These are phyloP conservation scores for Pollicipes pollicipes DNA, from an alignment of 1,140 invertebrate species.

Conservation along the genomic window DNA sequence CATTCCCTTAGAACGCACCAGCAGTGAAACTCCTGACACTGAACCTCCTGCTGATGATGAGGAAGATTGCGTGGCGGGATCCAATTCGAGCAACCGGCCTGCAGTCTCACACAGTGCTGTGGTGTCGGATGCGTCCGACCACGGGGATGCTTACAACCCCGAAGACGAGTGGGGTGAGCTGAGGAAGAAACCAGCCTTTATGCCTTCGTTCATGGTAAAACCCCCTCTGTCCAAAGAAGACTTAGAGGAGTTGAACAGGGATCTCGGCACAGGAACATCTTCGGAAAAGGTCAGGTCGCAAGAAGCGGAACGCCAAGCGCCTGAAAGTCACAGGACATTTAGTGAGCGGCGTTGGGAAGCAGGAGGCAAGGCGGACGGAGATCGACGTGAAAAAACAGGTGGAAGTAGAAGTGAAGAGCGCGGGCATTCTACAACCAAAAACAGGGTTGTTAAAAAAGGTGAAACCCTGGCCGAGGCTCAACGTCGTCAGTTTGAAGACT, in stretches of 20 bases:
- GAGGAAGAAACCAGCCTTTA: not conserved
- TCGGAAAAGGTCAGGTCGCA: too few species aligned
- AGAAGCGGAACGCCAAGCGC: too few species aligned
- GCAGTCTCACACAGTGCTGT: too few species aligned
- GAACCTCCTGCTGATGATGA: not conserved
- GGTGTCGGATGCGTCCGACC: not conserved
- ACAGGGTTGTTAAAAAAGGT: not conserved
- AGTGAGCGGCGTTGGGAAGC: not conserved
- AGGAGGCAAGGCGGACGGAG: not conserved
- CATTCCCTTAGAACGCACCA: not conserved
- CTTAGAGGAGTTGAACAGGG: not conserved
- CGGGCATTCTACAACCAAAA: not conserved
- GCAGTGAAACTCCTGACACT: not conserved
- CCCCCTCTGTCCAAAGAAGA: not conserved
- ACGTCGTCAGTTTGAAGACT: not conserved
- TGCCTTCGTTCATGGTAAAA: not conserved
- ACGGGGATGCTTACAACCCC: not conserved
- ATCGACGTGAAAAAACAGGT: not conserved
- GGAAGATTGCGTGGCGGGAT: not conserved
- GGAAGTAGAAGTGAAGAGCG: too few species aligned
- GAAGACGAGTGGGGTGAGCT: not conserved
- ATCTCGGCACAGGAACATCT: not conserved
- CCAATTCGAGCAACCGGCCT: not conserved
- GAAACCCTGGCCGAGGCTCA: not conserved
- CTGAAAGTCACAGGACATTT: not conserved